Evolutionary conservation across 2,888 invertebrate species (phyloP).

Genomic region (Rotaria macrura): DNA sequence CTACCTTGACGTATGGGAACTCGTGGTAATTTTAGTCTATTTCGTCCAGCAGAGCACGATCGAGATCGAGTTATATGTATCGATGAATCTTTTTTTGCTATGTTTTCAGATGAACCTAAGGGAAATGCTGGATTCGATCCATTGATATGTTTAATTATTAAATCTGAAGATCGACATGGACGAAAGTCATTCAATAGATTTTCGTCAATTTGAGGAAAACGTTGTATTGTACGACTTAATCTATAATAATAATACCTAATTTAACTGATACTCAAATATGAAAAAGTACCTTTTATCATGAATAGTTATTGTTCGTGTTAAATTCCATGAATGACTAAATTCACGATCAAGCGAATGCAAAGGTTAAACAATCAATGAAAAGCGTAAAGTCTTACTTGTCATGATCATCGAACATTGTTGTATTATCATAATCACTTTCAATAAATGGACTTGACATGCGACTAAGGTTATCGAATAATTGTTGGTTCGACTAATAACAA

Average conservation of each 20-base stretch:
- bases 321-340: neutral
- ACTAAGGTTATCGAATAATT: constrained; percentile 4
- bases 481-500: neutral
- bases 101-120: neutral
- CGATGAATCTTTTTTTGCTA: neutral
- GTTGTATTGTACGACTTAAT: neutral
- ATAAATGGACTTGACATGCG: constrained; percentile 18
- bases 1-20: neutral
- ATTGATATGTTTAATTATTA: neutral
- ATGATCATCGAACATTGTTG: neutral
- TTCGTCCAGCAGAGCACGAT: neutral
- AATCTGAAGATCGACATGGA: neutral
- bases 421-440: constrained; percentile 20
- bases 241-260: neutral
- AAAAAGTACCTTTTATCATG: neutral
- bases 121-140: neutral
- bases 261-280: neutral
- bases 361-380: neutral
- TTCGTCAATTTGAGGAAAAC: neutral
- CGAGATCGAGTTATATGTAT: neutral
- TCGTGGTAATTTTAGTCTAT: neutral
- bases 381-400: neutral
- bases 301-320: neutral
- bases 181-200: neutral
- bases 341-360: neutral